These are phyloP conservation scores for Standfussiana lucernea DNA, from an alignment of 2,888 invertebrate species.

Conservation along the genomic window DNA sequence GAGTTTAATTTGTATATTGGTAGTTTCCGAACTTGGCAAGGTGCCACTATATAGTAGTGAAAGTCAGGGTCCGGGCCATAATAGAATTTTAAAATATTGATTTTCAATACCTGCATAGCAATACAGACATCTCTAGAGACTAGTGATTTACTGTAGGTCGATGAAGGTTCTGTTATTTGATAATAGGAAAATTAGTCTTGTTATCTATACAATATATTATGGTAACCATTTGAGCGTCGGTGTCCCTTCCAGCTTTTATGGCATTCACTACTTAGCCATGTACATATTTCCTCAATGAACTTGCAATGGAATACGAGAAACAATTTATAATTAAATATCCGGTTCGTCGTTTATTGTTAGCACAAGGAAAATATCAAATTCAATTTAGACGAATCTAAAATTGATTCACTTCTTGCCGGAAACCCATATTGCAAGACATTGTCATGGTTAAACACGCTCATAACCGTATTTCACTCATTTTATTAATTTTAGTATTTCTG, in stretches of 20 bases:
- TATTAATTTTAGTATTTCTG: conserved; percentile 40
- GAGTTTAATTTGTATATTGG: conserved; percentile 65
- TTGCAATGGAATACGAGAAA: background rate
- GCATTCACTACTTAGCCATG: background rate
- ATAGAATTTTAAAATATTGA: conserved; percentile 65
- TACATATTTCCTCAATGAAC: too few relatives aligned
- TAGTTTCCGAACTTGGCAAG: conserved; percentile 61
- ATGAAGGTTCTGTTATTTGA: background rate
- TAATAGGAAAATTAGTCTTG: background rate
- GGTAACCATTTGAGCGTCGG: too few relatives aligned
- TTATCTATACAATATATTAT: too few relatives aligned
- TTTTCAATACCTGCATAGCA: conserved; percentile 42
- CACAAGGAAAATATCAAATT: conserved; percentile 21
- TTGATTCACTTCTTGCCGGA: background rate
- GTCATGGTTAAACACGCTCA: conserved; percentile 23
- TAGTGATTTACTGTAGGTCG: background rate
- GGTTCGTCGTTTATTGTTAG: conserved; percentile 7
- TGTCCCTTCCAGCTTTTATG: too few relatives aligned
- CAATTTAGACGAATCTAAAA: background rate
- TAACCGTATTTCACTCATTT: conserved; percentile 30
- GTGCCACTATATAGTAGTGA: conserved; percentile 61
- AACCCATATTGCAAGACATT: background rate
- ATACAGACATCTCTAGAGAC: conserved; percentile 4
- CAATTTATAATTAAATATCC: background rate
- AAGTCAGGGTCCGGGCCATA: conserved; percentile 55